Percentiles rank a stretch among this genome's conserved stretches.
Conservation (phyloP, 2,888 invertebrate species). For the Catocala fraxini region DNA sequence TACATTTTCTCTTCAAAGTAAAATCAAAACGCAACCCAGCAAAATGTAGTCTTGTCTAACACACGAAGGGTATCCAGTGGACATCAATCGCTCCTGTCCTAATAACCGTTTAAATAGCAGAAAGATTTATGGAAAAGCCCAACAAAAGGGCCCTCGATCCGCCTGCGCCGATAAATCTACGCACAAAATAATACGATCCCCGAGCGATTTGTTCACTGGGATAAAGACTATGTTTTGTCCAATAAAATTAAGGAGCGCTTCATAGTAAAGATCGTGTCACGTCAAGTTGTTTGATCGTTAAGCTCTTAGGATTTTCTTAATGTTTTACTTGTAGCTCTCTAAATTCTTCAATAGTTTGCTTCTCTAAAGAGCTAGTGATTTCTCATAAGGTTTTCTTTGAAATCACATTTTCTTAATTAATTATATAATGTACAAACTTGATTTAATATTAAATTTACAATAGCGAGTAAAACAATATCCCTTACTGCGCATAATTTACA, state of each 20-base stretch:
- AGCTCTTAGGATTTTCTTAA: slow-evolving; percentile 24
- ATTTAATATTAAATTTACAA: background rate
- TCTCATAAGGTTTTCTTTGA: slow-evolving; percentile 14
- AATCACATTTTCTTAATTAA: slow-evolving; percentile 10
- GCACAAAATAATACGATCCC: slow-evolving; percentile 84
- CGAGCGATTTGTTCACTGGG: slow-evolving; percentile 78
- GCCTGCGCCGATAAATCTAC: slow-evolving; percentile 82
- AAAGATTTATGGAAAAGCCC: slow-evolving; percentile 84
- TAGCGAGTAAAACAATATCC: slow-evolving; percentile 1
- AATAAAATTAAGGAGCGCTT: slow-evolving; percentile 75
- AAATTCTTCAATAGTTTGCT: slow-evolving; percentile 25
- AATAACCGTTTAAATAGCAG: slow-evolving; percentile 85
- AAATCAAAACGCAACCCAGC: slow-evolving; percentile 36
- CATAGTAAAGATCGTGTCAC: slow-evolving; percentile 47
- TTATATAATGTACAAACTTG: background rate
- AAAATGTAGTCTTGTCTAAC: slow-evolving; percentile 58
- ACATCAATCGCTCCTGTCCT: slow-evolving; percentile 82
- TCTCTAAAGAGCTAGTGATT: slow-evolving; percentile 12
- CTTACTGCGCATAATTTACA: slow-evolving; percentile 8
- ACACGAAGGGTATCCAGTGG: slow-evolving; percentile 64
- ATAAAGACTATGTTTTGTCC: slow-evolving; percentile 80
- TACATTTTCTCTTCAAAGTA: slow-evolving; percentile 4
- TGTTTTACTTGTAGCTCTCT: slow-evolving; percentile 22
- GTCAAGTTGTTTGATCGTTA: slow-evolving; percentile 51
- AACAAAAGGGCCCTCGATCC: slow-evolving; percentile 81